A percentile compares a stretch with the other conserved stretches of the same genome.
Conservation (phyloP, 2,113 vertebrate genomes). For the Rynchops niger region DNA sequence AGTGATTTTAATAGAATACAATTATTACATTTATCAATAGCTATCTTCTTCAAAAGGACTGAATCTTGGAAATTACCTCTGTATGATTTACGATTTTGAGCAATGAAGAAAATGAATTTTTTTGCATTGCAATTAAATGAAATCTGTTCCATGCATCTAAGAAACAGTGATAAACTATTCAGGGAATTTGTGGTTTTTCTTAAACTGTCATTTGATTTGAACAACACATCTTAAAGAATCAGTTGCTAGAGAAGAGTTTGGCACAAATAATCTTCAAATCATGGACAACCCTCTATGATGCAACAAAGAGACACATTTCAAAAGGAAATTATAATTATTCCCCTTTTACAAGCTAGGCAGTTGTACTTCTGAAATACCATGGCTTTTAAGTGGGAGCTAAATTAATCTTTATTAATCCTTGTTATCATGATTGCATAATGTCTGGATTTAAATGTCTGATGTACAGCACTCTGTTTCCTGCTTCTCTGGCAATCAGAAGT, state of each 20-base stretch:
- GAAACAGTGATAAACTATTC: not conserved
- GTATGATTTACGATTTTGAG: not conserved
- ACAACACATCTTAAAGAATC: not conserved
- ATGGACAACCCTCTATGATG: not conserved
- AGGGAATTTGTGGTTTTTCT: not conserved
- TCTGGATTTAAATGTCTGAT: slow-evolving; percentile 71
- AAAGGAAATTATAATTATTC: slow-evolving; percentile 54
- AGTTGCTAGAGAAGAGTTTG: not conserved
- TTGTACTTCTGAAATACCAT: slow-evolving; percentile 24
- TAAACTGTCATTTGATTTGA: not conserved
- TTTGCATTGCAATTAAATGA: not conserved
- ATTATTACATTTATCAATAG: not conserved
- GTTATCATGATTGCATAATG: slow-evolving; percentile 74
- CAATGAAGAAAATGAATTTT: not conserved
- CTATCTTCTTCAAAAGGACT: not conserved
- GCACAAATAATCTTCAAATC: not conserved
- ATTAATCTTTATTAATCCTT: slow-evolving; percentile 81
- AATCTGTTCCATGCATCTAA: not conserved
- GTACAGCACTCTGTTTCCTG: slow-evolving; percentile 56
- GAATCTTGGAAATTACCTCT: not conserved
- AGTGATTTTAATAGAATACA: not conserved
- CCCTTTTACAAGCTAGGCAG: not conserved
- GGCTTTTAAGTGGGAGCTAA: slow-evolving; percentile 65
- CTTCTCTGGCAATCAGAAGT: slow-evolving; percentile 77
- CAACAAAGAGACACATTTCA: slow-evolving; percentile 17